Base-by-base conservation (phyloP, 2,888 invertebrate species). In the Phasia obesa region DNA sequence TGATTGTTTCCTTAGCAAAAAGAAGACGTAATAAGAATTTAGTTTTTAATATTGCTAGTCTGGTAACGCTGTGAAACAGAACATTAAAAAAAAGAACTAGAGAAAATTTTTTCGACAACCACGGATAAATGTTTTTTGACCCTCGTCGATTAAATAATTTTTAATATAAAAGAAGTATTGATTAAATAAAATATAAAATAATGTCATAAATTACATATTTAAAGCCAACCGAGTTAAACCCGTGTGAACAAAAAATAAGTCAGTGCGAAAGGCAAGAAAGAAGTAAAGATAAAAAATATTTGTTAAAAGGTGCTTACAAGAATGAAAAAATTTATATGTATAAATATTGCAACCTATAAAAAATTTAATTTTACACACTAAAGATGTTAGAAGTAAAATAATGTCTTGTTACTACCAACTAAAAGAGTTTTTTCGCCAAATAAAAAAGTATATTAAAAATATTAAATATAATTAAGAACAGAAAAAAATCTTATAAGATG, bases 151-250 rank as follows among this genome's bases (percentile, higher is more conserved):
- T 80, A 80, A 80, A 80, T 80, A 80, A 80, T 80, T 80, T 79
- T 80, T 80, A 80, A 80, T 80, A 74, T 69, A 80, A 67, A 79
- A 71, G 55, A 78, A 74, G 53, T 80, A 80, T 80, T 80, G 79
- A 80, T 80, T 80, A 80, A 69, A n/a, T n/a, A 53, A 80, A 74
- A 35, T 35, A 47, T 51, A 74, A 69, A 44, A 55, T 51, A 79
- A 62, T 74, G 67, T 38, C 25, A 55, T 47, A 74, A 74, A 53
- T 67, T 47, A 73, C 19, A n/a, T n/a, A n/a, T n/a, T n/a, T n/a
- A 19, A n/a, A 53, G 67, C 64, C 17, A 53, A 38, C 4, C 53
- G 47, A 73, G 25, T 31, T 60, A 60, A 67, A 74, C 60, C 47
- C 47, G 73, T 27, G 67, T 80, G 55, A 67, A 62, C 38, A 21